Base-by-base conservation (phyloP, 1,140 invertebrate genomes). In the Drosophila nigrodunni region DNA sequence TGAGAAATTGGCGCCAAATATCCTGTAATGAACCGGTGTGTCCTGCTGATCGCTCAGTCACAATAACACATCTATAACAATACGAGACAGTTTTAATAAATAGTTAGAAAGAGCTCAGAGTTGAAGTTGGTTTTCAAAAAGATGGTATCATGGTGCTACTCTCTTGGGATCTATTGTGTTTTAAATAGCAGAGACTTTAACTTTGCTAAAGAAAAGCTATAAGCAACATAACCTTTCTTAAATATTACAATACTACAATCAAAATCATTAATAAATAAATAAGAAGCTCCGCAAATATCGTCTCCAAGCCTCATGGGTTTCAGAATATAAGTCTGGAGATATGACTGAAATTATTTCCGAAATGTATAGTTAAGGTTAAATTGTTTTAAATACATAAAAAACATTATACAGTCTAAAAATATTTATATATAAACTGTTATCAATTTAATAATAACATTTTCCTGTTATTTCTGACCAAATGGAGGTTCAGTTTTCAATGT, bases 21-120 rank as follows among this genome's bases (percentile, higher is more conserved):
- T 72, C 30, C 9, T 72, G 68, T 60, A 76, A 66, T 21, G 67
- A 76, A 76, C 68, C 73, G 73, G 60, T 76, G 73, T 76, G 73
- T 76, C 54, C 67, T 65, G 58, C 37, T 69, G 65, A 69, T 73
- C 39, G 67, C 47, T 74, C 47, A 54, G 30, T 37, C 13, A 54
- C 54, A 57, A 30, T 30, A 30, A 30, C 25, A 30, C 25, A 30
- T 21, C 18, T 21, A 57, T 41, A 41, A 18, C 54, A 41, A 50
- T 21, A 7, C 6, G 25, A 37, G 49, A 39, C n/a, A 35, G 34
- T 55, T 7, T 13, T 9, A 18, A 55, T 55, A 18, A 18, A 55
- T 39, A 7, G 35, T 11, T 55, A 9, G 15, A 30, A 11, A 41
- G 41, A 13, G 5, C n/a, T 13, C 41, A 43, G 41, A 1, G 41